Conservation (phyloP, 2,797 vertebrate genomes). For the Sarcoramphus papa region DNA sequence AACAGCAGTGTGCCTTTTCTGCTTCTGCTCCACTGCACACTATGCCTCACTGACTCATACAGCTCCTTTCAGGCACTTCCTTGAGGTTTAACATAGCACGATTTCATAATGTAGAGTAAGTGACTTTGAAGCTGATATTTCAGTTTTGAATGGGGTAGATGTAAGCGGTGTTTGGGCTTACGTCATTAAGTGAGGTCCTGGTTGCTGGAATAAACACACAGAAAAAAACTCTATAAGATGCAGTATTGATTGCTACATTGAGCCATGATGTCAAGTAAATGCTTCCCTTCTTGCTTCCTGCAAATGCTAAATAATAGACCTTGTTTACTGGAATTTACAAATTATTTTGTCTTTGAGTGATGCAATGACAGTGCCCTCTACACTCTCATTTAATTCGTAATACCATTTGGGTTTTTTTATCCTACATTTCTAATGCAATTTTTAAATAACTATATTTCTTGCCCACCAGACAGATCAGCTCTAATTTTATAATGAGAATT, state of each 20-base stretch:
- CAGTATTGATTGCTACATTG: not conserved
- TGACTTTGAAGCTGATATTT: not conserved
- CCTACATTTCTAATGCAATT: not conserved
- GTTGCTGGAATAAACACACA: not conserved
- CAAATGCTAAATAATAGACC: not conserved
- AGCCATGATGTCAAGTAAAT: not conserved
- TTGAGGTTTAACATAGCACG: accelerated
- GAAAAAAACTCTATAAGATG: not conserved
- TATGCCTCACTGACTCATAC: not conserved
- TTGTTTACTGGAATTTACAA: conserved; percentile 9
- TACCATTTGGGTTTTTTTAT: not conserved
- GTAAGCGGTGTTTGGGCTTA: not conserved
- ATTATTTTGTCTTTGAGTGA: not conserved
- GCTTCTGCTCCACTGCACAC: not conserved
- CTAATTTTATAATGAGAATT: conserved; percentile 17
- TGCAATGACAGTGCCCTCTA: not conserved
- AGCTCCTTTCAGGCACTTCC: conserved; percentile 6
- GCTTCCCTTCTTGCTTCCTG: not conserved
- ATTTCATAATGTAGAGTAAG: not conserved
- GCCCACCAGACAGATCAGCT: not conserved
- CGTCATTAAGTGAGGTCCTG: not conserved
- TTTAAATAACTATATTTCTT: not conserved
- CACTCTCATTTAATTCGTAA: not conserved
- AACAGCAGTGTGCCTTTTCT: not conserved
- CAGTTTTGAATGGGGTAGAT: not conserved